A percentile compares a stretch with the other conserved stretches of the same genome.
phyloP scores from a whole-genome alignment of 1,140 invertebrate species.

The Scaptomyza graminum region DNA sequence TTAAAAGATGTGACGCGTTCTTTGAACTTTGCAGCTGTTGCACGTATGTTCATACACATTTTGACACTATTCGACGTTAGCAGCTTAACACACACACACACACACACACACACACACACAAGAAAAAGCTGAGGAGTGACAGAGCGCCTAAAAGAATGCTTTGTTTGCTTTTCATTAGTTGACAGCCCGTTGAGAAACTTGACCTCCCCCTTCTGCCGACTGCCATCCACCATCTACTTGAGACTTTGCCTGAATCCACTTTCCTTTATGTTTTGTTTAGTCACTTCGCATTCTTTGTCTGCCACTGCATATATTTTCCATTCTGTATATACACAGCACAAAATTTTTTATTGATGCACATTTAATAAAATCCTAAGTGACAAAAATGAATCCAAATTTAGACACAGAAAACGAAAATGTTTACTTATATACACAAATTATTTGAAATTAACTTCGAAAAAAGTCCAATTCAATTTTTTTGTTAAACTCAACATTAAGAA shows the following conservation, averaged over 20 bases:
- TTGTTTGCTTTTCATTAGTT: conserved; percentile 76
- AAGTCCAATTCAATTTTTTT: too few relatives aligned
- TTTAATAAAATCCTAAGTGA: background rate
- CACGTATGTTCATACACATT: conserved; percentile 13
- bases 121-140: conserved; percentile 30
- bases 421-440: too few relatives aligned
- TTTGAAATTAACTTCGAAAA: too few relatives aligned
- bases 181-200: conserved; percentile 18
- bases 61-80: background rate
- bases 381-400: too few relatives aligned
- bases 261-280: conserved; percentile 11
- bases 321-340: conserved; percentile 1
- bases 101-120: conserved; percentile 10
- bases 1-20: conserved; percentile 62
- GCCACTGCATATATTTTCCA: conserved; percentile 1
- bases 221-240: background rate
- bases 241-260: background rate
- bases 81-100: conserved; percentile 16
- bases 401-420: too few relatives aligned
- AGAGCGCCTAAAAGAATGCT: conserved; percentile 65
- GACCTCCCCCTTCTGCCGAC: conserved; percentile 7
- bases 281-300: conserved; percentile 16
- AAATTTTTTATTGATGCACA: background rate
- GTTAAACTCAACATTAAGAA: too few relatives aligned
- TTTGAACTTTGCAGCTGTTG: conserved; percentile 64